phyloP scores from a whole-genome alignment of 2,888 invertebrate genomes.

The Amiota mariae region DNA sequence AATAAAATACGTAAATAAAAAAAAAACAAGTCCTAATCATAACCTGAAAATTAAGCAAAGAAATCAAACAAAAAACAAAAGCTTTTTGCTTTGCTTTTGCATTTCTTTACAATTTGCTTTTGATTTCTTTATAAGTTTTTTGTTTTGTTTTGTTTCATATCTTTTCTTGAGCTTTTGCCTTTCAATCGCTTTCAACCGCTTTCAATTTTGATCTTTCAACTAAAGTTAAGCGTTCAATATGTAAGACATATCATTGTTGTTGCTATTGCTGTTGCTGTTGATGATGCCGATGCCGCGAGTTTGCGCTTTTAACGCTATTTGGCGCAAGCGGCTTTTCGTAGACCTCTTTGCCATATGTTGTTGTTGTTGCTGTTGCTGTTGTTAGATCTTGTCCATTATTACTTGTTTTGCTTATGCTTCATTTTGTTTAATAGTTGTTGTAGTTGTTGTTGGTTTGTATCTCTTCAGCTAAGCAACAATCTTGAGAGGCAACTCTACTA shows the following conservation, averaged over 20 bases:
- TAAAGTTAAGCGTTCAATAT: not conserved
- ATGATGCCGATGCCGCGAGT: not conserved
- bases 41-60: slow-evolving; percentile 15
- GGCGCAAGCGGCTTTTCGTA: slow-evolving; percentile 25
- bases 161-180: slow-evolving; percentile 25
- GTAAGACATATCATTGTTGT: not conserved
- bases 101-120: slow-evolving; percentile 29
- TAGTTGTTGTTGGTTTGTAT: slow-evolving; percentile 39
- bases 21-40: slow-evolving; percentile 2
- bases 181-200: slow-evolving; percentile 38
- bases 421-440: slow-evolving; percentile 27
- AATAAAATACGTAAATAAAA: not conserved
- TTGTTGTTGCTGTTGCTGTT: slow-evolving; percentile 39
- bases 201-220: slow-evolving; percentile 6
- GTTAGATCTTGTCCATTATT: slow-evolving; percentile 40
- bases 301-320: slow-evolving; percentile 12
- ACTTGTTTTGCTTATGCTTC: slow-evolving; percentile 30
- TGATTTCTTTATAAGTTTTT: slow-evolving; percentile 31
- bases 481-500: slow-evolving; percentile 61
- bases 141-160: slow-evolving; percentile 33
- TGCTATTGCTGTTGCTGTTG: not conserved
- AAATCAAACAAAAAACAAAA: slow-evolving; percentile 41
- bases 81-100: slow-evolving; percentile 44
- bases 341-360: slow-evolving; percentile 28
- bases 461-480: slow-evolving; percentile 44